Evolutionary conservation across 2,113 vertebrate species (phyloP).

Genomic region (Cyanistes caeruleus): DNA sequence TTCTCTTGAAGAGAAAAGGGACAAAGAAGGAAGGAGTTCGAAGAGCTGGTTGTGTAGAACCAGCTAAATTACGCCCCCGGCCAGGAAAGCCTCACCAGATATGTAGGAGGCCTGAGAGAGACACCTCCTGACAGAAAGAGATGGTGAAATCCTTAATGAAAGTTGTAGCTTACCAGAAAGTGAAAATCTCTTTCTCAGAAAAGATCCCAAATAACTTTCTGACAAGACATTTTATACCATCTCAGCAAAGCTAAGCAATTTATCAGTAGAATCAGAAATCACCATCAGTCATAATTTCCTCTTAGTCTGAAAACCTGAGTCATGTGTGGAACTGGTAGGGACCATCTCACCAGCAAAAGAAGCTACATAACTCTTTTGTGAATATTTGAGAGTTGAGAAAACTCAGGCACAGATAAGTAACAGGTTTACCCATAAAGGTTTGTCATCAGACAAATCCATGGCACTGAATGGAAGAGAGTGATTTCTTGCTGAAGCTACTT

Average conservation of each 20-base stretch:
- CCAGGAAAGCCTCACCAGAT: not conserved
- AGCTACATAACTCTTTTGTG: not conserved
- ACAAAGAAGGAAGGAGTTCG: not conserved
- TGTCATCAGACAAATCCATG: not conserved
- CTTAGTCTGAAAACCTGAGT: not conserved
- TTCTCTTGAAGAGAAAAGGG: not conserved
- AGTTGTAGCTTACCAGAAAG: not conserved
- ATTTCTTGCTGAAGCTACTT: not conserved
- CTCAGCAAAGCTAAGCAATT: not conserved
- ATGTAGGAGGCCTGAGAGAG: not conserved
- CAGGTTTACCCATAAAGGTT: not conserved
- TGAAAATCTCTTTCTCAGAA: not conserved
- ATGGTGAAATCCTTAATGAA: not conserved
- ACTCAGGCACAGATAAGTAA: not conserved
- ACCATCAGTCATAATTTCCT: not conserved
- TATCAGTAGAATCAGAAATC: not conserved
- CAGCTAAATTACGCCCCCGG: not conserved
- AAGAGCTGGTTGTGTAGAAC: not conserved
- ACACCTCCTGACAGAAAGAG: not conserved
- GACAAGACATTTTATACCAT: not conserved
- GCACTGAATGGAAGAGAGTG: not conserved
- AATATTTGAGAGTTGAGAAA: not conserved
- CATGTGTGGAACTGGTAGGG: not conserved
- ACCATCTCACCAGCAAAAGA: not conserved
- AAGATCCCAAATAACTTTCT: not conserved